Evolutionary conservation across 1,140 invertebrate species (phyloP), one percentile per base, ranked within the genome.

Genomic region (Pseudomyrmex cubaensis): DNA sequence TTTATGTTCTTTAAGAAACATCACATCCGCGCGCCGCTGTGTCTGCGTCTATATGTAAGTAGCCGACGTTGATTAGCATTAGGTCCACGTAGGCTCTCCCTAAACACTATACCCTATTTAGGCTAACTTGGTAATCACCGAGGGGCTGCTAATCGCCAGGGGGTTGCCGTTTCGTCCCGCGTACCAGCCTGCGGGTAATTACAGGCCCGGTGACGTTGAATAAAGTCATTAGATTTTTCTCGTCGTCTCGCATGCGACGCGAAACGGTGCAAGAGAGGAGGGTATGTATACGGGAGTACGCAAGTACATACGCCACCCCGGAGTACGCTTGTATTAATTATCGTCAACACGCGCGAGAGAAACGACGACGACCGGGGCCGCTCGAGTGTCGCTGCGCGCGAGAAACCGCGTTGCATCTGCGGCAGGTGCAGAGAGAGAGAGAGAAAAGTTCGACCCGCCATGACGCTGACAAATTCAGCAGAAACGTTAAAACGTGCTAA

Each of bases 101-200:
- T 93, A 93, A 93, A 93, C 90, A 93, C 90, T 92, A 91, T 93
- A 93, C 91, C 90, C 90, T 92, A 93, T 93, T 93, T 93, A 92
- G 82, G 89, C 91, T 93, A 93, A 93, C 92, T 93, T 92, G 92
- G 92, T 93, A 93, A 93, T 93, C 91, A 92, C 84, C 91, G 88
- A 90, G 92, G 92, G 91, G 87, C 89, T 91, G 91, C 92, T 93
- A 93, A 93, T 93, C 92, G 92, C 85, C 85, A 88, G 72, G 88
- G 92, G 92, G 90, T 90, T 90, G 87, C 74, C 84, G 74, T 84
- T 83, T 84, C 84, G 80, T 69, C 75, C 63, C 88, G 87, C 89
- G 80, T 85, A 84, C 87, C 88, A 89, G 90, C 90, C 93, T 93
- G 90, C 88, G 92, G 92, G 92, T 94, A 94, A 94, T 93, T 94